phyloP scores from a whole-genome alignment of 1,140 invertebrate species.

The Anastrepha ludens region DNA sequence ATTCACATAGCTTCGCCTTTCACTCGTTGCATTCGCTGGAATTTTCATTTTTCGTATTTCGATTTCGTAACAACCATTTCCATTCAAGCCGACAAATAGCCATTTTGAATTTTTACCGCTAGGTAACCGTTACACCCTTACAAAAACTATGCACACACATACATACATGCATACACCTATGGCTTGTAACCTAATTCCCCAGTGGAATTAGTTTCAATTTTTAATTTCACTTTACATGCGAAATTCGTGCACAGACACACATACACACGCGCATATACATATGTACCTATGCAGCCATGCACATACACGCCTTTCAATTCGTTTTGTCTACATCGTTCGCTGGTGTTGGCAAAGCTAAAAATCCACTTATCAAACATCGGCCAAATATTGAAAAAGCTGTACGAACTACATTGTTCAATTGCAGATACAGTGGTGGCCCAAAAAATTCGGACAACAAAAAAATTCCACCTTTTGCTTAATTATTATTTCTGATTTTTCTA shows the following conservation, averaged over 20 bases:
- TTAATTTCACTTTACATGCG: constrained; percentile 43
- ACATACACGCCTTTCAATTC: neutral
- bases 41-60: neutral
- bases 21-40: neutral
- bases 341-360: neutral
- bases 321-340: neutral
- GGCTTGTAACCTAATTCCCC: constrained; percentile 31
- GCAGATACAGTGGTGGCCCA: too few species aligned
- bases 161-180: neutral
- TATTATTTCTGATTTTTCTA: too few species aligned
- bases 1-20: too few species aligned
- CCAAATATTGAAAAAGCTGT: too few species aligned
- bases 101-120: constrained; percentile 5
- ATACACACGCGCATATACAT: neutral
- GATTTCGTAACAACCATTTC: neutral
- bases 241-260: neutral
- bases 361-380: neutral
- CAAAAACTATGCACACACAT: neutral
- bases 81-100: constrained; percentile 16
- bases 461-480: too few species aligned
- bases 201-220: constrained; percentile 49
- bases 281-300: neutral
- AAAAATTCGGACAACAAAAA: too few species aligned
- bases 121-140: neutral
- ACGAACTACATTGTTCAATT: too few species aligned